Conservation (phyloP, 2,113 vertebrate species). For the Halichoerus grypus region DNA sequence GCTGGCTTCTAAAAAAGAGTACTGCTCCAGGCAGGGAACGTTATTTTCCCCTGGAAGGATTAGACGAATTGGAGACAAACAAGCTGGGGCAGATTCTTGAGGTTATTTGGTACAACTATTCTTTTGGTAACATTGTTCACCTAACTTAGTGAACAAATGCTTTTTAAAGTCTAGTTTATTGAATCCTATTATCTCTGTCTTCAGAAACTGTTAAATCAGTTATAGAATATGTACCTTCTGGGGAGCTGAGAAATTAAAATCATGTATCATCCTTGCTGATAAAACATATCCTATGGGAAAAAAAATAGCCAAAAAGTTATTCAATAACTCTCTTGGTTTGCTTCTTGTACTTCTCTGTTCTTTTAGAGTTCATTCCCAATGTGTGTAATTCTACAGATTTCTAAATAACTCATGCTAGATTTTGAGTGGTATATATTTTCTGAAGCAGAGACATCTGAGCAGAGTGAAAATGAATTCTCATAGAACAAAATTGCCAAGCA, state of each 20-base stretch:
- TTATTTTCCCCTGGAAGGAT: constrained; percentile 51
- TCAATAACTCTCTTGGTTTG: background rate
- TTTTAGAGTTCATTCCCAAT: background rate
- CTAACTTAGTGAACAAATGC: constrained; percentile 11
- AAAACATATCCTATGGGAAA: background rate
- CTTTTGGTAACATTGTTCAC: background rate
- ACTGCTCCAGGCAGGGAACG: background rate
- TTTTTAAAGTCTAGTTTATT: constrained; percentile 22
- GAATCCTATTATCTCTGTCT: background rate
- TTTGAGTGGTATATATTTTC: constrained; percentile 61
- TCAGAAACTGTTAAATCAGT: constrained; percentile 21
- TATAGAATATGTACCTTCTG: background rate
- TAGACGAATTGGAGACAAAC: background rate
- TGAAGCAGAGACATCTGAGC: constrained; percentile 63
- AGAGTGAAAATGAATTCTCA: constrained; percentile 71
- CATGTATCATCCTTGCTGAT: background rate
- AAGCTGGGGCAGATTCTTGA: background rate
- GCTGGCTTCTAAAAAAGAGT: constrained; percentile 27
- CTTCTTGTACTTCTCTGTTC: background rate
- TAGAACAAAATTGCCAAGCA: constrained; percentile 67
- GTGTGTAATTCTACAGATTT: constrained; percentile 53
- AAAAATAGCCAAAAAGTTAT: background rate
- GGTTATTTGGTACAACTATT: background rate
- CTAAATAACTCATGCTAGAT: constrained; percentile 5
- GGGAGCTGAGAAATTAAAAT: constrained; percentile 45